phyloP scores from a whole-genome alignment of 2,113 vertebrate species.

The Scophthalmus maximus region DNA sequence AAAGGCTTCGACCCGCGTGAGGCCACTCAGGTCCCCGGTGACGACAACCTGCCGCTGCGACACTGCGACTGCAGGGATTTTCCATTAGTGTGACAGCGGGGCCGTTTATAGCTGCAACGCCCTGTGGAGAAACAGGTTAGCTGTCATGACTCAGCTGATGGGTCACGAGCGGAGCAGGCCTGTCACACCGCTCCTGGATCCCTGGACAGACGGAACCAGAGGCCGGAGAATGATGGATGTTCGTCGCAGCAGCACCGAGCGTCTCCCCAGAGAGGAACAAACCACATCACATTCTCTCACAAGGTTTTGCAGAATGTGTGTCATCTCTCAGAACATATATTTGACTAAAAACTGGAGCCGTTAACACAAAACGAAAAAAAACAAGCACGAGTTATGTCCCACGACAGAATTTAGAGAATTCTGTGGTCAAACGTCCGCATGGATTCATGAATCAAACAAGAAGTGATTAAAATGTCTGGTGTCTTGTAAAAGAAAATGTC shows the following conservation, averaged over 20 bases:
- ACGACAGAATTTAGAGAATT: no score
- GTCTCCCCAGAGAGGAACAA: no score
- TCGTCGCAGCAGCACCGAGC: background rate
- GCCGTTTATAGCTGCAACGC: conserved; percentile 50
- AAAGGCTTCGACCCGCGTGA: conserved; percentile 50
- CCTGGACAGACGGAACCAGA: conserved; percentile 30
- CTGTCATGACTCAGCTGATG: conserved; percentile 65
- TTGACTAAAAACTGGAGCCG: no score
- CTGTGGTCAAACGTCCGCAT: no score
- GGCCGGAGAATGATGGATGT: conserved; percentile 20
- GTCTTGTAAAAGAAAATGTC: no score
- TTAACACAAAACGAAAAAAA: no score
- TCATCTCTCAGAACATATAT: no score
- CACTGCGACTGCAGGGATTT: conserved; percentile 23
- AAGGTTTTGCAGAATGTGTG: background rate
- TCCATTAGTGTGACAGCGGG: conserved; percentile 54
- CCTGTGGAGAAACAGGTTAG: conserved; percentile 66
- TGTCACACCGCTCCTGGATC: conserved; percentile 42
- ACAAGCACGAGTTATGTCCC: no score
- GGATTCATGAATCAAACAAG: no score
- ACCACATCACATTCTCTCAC: no score
- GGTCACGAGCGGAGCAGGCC: conserved; percentile 29
- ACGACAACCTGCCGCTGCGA: conserved; percentile 17
- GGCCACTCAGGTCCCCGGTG: conserved; percentile 37
- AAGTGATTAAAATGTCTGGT: no score